These are phyloP conservation scores for Dendropsophus ebraccatus DNA, from an alignment of 2,113 vertebrate species.

Conservation along the genomic window DNA sequence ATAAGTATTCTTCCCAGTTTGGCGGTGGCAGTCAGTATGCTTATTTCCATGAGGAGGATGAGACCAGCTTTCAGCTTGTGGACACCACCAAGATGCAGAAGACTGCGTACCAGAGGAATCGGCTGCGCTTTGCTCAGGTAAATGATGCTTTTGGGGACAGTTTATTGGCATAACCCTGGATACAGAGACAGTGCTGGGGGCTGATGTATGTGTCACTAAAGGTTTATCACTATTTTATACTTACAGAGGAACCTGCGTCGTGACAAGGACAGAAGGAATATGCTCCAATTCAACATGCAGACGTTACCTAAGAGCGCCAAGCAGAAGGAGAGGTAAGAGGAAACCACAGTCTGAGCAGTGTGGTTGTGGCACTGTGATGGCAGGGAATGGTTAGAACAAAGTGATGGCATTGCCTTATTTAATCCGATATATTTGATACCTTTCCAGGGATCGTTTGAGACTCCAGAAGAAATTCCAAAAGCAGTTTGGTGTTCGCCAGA, in stretches of 20 bases:
- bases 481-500: constrained; percentile 98
- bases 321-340: constrained; percentile 93
- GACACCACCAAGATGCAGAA: constrained; percentile 96
- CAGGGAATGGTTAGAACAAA: not conserved
- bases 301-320: constrained; percentile 97
- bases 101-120: constrained; percentile 96
- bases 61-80: constrained; percentile 96
- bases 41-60: constrained; percentile 97
- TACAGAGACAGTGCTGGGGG: too few species aligned
- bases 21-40: constrained; percentile 96
- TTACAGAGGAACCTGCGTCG: constrained; percentile 92
- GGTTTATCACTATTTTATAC: not conserved
- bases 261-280: constrained; percentile 94
- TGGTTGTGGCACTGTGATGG: not conserved
- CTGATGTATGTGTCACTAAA: not conserved
- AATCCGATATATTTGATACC: not conserved
- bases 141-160: not conserved
- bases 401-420: not conserved
- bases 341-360: not conserved
- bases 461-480: constrained; percentile 99
- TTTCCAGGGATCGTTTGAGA: constrained; percentile 89
- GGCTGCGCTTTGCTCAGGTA: constrained; percentile 98
- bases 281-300: constrained; percentile 97
- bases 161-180: not conserved
- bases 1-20: constrained; percentile 97